Conservation (phyloP, 2,888 invertebrate species). For the Itoplectis maculator region DNA sequence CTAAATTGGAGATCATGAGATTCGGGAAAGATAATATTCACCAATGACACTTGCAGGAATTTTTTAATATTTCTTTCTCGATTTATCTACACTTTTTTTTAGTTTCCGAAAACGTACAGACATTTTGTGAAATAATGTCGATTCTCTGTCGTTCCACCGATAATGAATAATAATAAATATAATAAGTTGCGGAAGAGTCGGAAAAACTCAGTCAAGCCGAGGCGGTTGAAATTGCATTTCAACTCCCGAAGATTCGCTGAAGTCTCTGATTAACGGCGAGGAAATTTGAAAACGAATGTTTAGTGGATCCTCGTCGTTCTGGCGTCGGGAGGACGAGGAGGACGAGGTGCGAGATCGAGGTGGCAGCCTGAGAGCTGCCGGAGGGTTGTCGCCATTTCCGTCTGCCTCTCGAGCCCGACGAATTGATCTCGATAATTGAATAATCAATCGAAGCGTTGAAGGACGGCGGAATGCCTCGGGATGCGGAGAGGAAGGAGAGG, state of each 20-base stretch:
- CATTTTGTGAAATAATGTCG: too few species aligned
- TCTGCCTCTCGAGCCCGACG: slow-evolving; percentile 65
- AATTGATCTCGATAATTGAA: slow-evolving; percentile 83
- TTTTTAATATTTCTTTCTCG: too few species aligned
- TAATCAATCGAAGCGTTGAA: slow-evolving; percentile 78
- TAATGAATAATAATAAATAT: too few species aligned
- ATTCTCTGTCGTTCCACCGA: too few species aligned
- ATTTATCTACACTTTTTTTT: too few species aligned
- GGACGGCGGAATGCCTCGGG: slow-evolving; percentile 34
- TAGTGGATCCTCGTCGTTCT: slow-evolving; percentile 40
- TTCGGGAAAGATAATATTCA: too few species aligned
- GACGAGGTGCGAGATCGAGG: slow-evolving; percentile 7
- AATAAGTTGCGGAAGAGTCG: background rate
- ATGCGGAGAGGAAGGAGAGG: too few species aligned
- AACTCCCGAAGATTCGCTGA: background rate
- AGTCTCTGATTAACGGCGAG: slow-evolving; percentile 72
- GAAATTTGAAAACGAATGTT: slow-evolving; percentile 77
- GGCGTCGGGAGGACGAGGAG: slow-evolving; percentile 67
- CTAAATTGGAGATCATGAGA: background rate
- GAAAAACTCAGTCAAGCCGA: background rate
- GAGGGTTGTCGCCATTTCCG: slow-evolving; percentile 79
- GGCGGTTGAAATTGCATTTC: background rate
- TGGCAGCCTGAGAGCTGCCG: slow-evolving; percentile 54
- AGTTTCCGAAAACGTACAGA: too few species aligned
- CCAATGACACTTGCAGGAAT: too few species aligned